Conservation (phyloP, 2,888 invertebrate species). For the Spilosoma lubricipeda region DNA sequence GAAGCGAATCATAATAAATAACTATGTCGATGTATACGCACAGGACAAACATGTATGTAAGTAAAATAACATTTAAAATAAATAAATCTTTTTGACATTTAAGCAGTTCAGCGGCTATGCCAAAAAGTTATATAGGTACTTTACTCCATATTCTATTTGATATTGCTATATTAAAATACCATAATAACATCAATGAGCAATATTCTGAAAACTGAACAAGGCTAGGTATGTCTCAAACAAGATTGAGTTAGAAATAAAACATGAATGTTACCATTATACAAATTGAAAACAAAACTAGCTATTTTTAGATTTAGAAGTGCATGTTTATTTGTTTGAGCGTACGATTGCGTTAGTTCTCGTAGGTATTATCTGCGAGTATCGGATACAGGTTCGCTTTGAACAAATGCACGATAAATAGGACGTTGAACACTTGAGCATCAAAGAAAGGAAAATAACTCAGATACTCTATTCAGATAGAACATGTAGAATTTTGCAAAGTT, state of each 20-base stretch:
- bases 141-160: not conserved
- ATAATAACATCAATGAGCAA: not conserved
- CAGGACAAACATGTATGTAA: too few species aligned
- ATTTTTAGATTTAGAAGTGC: constrained; percentile 24
- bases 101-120: not conserved
- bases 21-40: too few species aligned
- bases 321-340: constrained; percentile 33
- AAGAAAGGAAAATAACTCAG: constrained; percentile 7
- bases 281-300: constrained; percentile 18
- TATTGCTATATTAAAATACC: not conserved
- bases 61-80: too few species aligned
- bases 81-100: not conserved
- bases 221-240: constrained; percentile 10
- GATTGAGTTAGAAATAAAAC: constrained; percentile 19
- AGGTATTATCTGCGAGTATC: constrained; percentile 30
- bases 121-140: not conserved
- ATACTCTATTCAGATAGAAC: constrained; percentile 11
- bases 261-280: constrained; percentile 17
- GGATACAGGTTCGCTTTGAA: constrained; percentile 20
- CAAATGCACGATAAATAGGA: constrained; percentile 16
- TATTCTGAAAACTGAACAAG: not conserved
- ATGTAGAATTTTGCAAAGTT: not conserved
- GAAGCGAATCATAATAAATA: too few species aligned
- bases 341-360: constrained; percentile 23
- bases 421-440: constrained; percentile 10